phyloP scores from a whole-genome alignment of 2,113 vertebrate genomes.

The Noturus placidus region DNA sequence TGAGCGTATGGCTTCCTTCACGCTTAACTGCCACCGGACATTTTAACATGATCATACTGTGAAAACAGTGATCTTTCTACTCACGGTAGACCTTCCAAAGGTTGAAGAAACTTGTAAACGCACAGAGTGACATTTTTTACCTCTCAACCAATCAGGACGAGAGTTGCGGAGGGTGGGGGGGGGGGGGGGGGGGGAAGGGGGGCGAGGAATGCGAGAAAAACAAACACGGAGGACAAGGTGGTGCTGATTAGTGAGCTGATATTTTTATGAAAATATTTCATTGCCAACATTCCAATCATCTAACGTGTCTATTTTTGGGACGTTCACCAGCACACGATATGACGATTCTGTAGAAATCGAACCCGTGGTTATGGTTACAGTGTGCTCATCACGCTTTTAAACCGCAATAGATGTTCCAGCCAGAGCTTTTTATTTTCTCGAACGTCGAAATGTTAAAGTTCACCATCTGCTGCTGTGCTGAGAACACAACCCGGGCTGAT shows the following conservation, averaged over 20 bases:
- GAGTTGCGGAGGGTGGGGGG: too few relatives aligned
- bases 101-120: too few relatives aligned
- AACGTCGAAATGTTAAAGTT: background rate
- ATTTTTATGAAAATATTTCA: background rate
- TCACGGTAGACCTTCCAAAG: background rate
- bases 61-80: background rate
- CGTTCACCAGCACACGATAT: background rate
- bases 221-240: background rate
- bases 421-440: too few relatives aligned
- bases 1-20: background rate
- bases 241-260: background rate
- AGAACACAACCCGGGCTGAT: background rate
- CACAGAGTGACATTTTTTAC: background rate
- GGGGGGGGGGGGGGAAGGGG: too few relatives aligned
- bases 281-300: background rate
- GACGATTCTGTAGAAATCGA: background rate
- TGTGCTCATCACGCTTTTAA: too few relatives aligned
- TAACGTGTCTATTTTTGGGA: background rate
- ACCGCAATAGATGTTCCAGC: too few relatives aligned
- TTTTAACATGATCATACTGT: background rate
- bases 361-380: too few relatives aligned
- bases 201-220: too few relatives aligned
- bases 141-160: background rate
- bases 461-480: background rate
- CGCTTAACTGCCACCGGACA: background rate